phyloP scores from a whole-genome alignment of 2,113 vertebrate genomes.

The Perccottus glenii region DNA sequence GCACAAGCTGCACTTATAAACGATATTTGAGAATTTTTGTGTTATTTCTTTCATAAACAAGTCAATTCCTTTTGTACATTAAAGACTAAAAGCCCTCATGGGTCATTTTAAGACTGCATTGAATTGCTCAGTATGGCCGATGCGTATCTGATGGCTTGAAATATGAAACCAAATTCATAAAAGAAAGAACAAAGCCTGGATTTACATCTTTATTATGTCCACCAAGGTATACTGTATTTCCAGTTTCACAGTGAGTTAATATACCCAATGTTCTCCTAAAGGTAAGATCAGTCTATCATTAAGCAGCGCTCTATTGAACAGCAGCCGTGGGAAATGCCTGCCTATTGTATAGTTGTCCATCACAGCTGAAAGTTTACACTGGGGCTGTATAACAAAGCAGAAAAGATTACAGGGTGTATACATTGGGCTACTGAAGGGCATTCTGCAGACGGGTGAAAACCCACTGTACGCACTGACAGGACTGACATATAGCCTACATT shows the following conservation, averaged over 20 bases:
- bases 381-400: conserved; percentile 47
- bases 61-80: conserved; percentile 75
- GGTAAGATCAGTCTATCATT: conserved; percentile 26
- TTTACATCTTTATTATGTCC: conserved; percentile 5
- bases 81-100: conserved; percentile 75
- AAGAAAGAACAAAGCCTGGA: not conserved
- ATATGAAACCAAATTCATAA: not conserved
- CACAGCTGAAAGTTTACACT: conserved; percentile 50
- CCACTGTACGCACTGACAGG: conserved; percentile 17
- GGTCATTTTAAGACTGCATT: conserved; percentile 79
- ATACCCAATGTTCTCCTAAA: conserved; percentile 30
- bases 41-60: conserved; percentile 75
- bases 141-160: not conserved
- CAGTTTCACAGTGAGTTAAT: conserved; percentile 20
- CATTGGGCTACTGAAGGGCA: conserved; percentile 42
- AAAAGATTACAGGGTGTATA: conserved; percentile 57
- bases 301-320: conserved; percentile 23
- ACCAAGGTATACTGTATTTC: conserved; percentile 19
- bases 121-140: conserved; percentile 24
- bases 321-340: conserved; percentile 8
- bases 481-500: conserved; percentile 39
- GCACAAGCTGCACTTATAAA: conserved; percentile 13
- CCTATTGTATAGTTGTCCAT: conserved; percentile 53
- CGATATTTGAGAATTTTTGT: conserved; percentile 44
- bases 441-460: conserved; percentile 30